These are phyloP conservation scores for Callyntrura sp. DNA, from an alignment of 2,888 invertebrate genomes.

Conservation along the genomic window DNA sequence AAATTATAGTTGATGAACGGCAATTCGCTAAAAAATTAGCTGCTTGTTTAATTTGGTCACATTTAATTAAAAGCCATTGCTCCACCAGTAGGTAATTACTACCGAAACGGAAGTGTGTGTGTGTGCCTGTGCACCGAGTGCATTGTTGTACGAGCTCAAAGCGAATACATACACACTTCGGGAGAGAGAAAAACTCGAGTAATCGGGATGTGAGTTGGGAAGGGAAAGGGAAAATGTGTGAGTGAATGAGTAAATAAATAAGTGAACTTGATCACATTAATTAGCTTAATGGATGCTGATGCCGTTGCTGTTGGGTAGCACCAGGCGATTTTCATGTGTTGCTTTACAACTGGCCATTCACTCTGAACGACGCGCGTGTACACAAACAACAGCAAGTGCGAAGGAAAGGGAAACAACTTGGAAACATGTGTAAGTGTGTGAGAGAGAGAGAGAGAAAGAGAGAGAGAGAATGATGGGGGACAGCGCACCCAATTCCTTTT, in stretches of 20 bases:
- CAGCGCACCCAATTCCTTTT: too few species aligned
- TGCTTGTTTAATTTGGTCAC: background rate
- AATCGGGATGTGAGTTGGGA: background rate
- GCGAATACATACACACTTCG: background rate
- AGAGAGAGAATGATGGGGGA: background rate
- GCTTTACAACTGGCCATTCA: background rate
- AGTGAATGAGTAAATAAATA: conserved; percentile 57
- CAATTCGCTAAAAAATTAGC: background rate
- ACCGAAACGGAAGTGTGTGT: background rate
- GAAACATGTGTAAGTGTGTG: too few species aligned
- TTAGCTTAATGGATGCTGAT: conserved; percentile 73
- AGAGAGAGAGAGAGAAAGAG: background rate
- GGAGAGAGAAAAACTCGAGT: background rate
- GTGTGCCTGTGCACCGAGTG: background rate
- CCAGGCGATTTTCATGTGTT: conserved; percentile 1
- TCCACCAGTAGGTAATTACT: background rate
- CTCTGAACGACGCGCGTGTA: background rate
- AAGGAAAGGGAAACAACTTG: too few species aligned
- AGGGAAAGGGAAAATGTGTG: background rate
- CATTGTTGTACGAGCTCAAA: background rate
- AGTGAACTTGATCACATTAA: conserved; percentile 70
- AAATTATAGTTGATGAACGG: conserved; percentile 29
- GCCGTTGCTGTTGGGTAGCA: background rate
- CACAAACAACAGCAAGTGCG: background rate
- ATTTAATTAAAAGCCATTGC: background rate